phyloP scores from a whole-genome alignment of 2,797 vertebrate genomes.

The Chiloscyllium punctatum region DNA sequence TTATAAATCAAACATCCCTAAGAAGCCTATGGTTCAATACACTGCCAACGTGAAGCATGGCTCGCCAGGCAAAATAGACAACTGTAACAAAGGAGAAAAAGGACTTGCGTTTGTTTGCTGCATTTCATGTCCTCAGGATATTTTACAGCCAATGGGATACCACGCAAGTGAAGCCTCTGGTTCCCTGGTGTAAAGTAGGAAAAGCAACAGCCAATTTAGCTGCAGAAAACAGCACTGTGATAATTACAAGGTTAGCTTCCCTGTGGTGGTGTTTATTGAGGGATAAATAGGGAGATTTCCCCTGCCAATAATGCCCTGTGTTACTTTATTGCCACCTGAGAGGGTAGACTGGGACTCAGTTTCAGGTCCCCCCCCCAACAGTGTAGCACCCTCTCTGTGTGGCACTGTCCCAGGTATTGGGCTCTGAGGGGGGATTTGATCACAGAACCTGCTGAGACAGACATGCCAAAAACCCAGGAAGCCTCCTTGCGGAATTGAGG shows the following conservation, averaged over 20 bases:
- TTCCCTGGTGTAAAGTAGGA: too few species aligned
- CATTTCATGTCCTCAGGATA: not conserved
- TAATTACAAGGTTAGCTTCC: not conserved
- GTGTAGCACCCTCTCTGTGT: not conserved
- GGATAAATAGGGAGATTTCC: not conserved
- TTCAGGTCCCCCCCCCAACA: not conserved
- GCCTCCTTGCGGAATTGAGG: not conserved
- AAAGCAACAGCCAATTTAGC: not conserved
- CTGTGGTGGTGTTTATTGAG: not conserved
- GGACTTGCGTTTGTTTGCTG: not conserved
- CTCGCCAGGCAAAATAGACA: not conserved
- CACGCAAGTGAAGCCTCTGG: not conserved
- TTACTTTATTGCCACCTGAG: not conserved
- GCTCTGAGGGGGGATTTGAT: not conserved
- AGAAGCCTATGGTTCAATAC: not conserved
- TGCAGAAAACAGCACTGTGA: not conserved
- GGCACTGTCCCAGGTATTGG: not conserved
- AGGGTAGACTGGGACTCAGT: not conserved
- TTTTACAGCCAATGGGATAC: not conserved
- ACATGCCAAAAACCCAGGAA: not conserved
- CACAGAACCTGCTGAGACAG: not conserved
- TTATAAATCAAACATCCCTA: not conserved
- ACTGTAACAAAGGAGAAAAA: not conserved
- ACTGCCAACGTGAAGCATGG: not conserved
- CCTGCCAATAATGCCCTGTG: not conserved